Conservation (phyloP, 1,140 invertebrate species). For the Drosophila busckii region DNA sequence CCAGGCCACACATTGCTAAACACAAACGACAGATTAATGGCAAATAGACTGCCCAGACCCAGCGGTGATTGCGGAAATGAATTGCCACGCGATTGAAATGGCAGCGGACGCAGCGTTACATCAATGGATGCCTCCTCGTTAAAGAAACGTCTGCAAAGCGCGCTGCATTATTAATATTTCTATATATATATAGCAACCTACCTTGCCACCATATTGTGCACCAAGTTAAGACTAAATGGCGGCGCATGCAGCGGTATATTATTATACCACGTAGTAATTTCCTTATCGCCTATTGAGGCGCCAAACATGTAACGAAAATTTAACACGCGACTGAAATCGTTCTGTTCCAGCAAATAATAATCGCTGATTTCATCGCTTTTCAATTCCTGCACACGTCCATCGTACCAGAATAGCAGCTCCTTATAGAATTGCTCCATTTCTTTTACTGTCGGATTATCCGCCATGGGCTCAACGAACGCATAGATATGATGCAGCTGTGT, state of each 20-base stretch:
- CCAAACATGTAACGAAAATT: slow-evolving; percentile 42
- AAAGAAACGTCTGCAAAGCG: slow-evolving; percentile 14
- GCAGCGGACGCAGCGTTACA: slow-evolving; percentile 32
- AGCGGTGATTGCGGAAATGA: slow-evolving; percentile 10
- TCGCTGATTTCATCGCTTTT: not conserved
- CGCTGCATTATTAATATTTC: not conserved
- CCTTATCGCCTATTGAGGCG: slow-evolving; percentile 17
- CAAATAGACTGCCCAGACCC: slow-evolving; percentile 22
- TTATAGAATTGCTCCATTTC: slow-evolving; percentile 28
- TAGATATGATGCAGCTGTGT: slow-evolving; percentile 9
- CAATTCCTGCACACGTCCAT: slow-evolving; percentile 12
- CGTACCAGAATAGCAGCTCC: slow-evolving; percentile 54
- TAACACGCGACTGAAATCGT: slow-evolving; percentile 10
- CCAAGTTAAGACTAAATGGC: slow-evolving; percentile 37
- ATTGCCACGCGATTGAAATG: slow-evolving; percentile 24
- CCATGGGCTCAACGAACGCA: slow-evolving; percentile 32
- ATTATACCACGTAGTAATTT: slow-evolving; percentile 46
- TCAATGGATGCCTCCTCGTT: slow-evolving; percentile 44
- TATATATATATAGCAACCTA: slow-evolving; percentile 5
- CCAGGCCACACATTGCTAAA: slow-evolving; percentile 25
- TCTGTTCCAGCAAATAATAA: slow-evolving; percentile 11
- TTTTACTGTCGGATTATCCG: not conserved
- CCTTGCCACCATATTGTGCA: slow-evolving; percentile 59
- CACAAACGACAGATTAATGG: slow-evolving; percentile 22
- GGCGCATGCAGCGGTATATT: slow-evolving; percentile 48